phyloP scores from a whole-genome alignment of 1,140 invertebrate genomes.

The Sitophilus oryzae region DNA sequence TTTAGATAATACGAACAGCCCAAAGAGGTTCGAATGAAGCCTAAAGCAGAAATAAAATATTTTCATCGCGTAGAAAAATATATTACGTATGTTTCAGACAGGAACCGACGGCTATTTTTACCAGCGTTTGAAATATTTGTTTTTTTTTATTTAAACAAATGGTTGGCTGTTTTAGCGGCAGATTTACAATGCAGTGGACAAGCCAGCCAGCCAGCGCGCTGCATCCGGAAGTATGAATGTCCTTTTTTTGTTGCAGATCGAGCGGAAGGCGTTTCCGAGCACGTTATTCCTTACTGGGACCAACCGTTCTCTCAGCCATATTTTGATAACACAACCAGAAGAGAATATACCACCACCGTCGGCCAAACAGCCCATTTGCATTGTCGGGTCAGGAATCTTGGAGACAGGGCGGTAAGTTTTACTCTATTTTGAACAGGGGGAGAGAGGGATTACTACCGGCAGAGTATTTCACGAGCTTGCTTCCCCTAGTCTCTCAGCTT shows the following conservation, averaged over 20 bases:
- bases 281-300: constrained; percentile 51
- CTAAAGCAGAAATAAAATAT: too few species aligned
- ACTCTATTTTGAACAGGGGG: constrained; percentile 1
- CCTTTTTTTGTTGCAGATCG: constrained; percentile 36
- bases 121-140: too few species aligned
- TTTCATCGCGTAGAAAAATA: too few species aligned
- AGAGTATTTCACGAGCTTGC: neutral
- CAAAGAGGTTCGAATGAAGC: too few species aligned
- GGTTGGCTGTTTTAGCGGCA: constrained; percentile 5
- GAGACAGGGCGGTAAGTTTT: constrained; percentile 76
- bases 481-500: too few species aligned
- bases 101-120: neutral
- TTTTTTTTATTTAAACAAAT: too few species aligned
- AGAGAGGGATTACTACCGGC: neutral
- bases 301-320: constrained; percentile 77
- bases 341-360: constrained; percentile 77
- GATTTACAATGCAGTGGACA: constrained; percentile 11
- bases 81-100: neutral
- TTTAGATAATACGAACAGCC: too few species aligned
- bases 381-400: constrained; percentile 77
- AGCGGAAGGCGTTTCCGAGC: constrained; percentile 34
- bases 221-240: constrained; percentile 11
- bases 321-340: constrained; percentile 80
- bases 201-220: constrained; percentile 1
- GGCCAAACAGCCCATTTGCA: constrained; percentile 80